Conservation (phyloP, 30 jellyfish, hydroid and myxozoan genomes). For the Aurelia sp. region DNA sequence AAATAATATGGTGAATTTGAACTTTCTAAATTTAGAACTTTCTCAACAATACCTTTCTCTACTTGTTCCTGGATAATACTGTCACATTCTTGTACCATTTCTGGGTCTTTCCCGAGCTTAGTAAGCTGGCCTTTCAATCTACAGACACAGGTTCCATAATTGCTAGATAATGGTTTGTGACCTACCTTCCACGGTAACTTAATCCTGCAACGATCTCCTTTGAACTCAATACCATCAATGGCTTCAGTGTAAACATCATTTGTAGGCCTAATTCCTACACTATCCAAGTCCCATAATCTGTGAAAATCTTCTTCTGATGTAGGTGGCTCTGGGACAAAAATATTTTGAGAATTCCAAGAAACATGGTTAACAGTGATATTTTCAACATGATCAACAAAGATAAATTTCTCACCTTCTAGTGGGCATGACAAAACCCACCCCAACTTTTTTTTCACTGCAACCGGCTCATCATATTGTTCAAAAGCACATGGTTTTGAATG, state of each 20-base stretch:
- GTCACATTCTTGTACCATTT: neutral
- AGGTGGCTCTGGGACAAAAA: no score
- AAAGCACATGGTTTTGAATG: no score
- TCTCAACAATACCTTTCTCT: conserved; percentile 8
- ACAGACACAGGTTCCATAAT: neutral
- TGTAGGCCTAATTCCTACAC: neutral
- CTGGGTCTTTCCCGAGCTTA: neutral
- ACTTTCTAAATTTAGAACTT: neutral
- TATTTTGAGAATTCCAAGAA: neutral
- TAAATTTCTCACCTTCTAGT: conserved; percentile 14
- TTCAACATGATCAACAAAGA: neutral
- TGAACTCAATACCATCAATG: neutral
- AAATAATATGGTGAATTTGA: neutral
- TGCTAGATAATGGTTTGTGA: neutral
- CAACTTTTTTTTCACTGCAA: conserved; percentile 16
- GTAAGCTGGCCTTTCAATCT: neutral
- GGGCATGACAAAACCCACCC: conserved; percentile 38
- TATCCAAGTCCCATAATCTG: conserved; percentile 3
- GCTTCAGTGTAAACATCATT: neutral
- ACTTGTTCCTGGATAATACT: conserved; percentile 1
- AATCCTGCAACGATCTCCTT: neutral
- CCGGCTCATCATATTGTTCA: conserved; percentile 25
- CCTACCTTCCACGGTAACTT: conserved; percentile 25
- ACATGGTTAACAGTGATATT: conserved; percentile 10
- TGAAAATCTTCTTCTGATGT: no score